phyloP scores from a whole-genome alignment of 1,140 invertebrate genomes.

The Tachypleus tridentatus region DNA sequence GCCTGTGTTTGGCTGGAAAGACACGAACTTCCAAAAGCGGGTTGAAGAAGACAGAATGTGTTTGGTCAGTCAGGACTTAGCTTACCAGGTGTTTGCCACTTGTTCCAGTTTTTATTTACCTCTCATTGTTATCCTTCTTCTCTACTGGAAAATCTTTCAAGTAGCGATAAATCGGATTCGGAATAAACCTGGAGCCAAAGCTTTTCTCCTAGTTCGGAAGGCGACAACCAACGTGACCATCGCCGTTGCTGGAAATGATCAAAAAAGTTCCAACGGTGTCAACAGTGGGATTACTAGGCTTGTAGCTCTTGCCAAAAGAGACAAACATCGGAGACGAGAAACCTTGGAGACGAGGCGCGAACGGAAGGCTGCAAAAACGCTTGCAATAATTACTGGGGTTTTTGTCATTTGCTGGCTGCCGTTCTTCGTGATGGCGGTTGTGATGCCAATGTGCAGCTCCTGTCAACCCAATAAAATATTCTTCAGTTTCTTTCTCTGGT shows the following conservation, averaged over 20 bases:
- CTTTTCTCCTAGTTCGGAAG: no score
- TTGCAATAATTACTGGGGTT: conserved; percentile 56
- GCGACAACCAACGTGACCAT: background rate
- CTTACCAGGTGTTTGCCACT: conserved; percentile 61
- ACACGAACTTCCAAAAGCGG: conserved; percentile 64
- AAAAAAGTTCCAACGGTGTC: no score
- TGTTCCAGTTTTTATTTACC: conserved; percentile 91
- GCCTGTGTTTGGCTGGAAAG: conserved; percentile 69
- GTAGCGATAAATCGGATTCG: conserved; percentile 53
- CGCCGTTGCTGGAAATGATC: no score
- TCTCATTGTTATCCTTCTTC: conserved; percentile 73
- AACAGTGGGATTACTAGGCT: no score
- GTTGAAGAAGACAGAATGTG: conserved; percentile 63
- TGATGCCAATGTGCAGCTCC: conserved; percentile 63
- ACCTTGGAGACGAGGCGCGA: no score
- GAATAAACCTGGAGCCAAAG: conserved; percentile 45
- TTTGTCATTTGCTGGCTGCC: conserved; percentile 90
- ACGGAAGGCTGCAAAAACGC: conserved; percentile 44
- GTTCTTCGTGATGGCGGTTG: conserved; percentile 78
- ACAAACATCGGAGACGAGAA: no score
- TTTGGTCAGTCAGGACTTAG: conserved; percentile 81
- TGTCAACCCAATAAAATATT: conserved; percentile 61
- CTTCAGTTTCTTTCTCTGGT: conserved; percentile 70
- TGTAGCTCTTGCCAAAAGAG: no score
- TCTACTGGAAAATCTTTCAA: conserved; percentile 74